A percentile compares a stretch with the other conserved stretches of the same genome.
phyloP scores from a whole-genome alignment of 2,797 vertebrate species.

The Malurus leucopterus region DNA sequence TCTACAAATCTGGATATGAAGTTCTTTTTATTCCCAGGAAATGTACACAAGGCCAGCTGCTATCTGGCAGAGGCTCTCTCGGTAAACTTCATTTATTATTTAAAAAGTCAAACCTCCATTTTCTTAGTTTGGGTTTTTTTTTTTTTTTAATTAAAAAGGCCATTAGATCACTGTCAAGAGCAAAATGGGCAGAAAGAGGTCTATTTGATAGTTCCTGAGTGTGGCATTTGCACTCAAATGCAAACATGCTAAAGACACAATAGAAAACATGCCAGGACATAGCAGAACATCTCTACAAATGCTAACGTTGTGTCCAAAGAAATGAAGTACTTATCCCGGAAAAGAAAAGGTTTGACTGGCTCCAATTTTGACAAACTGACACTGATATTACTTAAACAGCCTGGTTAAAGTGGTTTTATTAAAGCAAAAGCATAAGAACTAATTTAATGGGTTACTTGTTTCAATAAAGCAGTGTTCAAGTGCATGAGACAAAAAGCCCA shows the following conservation, averaged over 20 bases:
- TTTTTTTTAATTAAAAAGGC: constrained; percentile 22
- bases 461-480: constrained; percentile 31
- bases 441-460: constrained; percentile 30
- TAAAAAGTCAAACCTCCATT: constrained; percentile 4
- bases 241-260: constrained; percentile 18
- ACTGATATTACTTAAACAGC: constrained; percentile 27
- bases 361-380: constrained; percentile 19
- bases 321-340: neutral
- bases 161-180: constrained; percentile 27
- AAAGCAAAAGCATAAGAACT: constrained; percentile 16
- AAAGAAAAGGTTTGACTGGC: neutral
- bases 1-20: neutral
- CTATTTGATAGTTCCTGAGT: constrained; percentile 38
- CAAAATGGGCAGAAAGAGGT: constrained; percentile 40
- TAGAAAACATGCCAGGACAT: constrained; percentile 18
- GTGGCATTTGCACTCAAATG: constrained; percentile 17
- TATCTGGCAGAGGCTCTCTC: neutral
- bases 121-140: neutral
- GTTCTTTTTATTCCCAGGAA: neutral
- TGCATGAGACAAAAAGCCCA: constrained; percentile 19
- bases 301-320: neutral
- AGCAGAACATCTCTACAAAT: constrained; percentile 29
- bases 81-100: constrained; percentile 31
- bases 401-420: constrained; percentile 26
- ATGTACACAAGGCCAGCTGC: neutral